Evolutionary conservation across 2,113 vertebrate genomes (phyloP), one percentile per base, ranked within the genome.

Genomic region (Platichthys stellatus): DNA sequence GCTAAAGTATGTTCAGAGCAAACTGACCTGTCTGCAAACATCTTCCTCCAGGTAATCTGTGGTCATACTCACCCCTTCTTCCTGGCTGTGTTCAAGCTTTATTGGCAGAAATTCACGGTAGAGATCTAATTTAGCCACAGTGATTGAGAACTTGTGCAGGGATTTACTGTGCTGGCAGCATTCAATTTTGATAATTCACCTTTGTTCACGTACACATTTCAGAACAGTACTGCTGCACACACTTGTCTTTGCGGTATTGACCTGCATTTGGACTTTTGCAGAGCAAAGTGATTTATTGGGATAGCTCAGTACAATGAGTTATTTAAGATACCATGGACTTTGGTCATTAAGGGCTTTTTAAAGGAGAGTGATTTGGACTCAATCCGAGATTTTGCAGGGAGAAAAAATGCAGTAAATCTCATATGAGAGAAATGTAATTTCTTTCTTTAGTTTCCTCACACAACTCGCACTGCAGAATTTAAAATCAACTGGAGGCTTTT

Each of bases 1-100:
- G 23, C 23, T 24, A 14, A 6, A 31, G 35, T 10, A 38, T 38
- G 35, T 38, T 38, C 47, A 51, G 47, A 5, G 18, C 15, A 51
- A 18, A 2, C 47, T 47, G 15, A 23, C 54, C 1, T 24, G 21
- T 24, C 20, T 15, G n/a, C 21, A 10, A 63, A 38, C 20, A 54
- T 65, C 28, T 21, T 53, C 31, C 57, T 61, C 4, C 14, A 26
- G 14, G 31, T 72, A 63, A 20, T 35, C n/a, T 62, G 40, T 53
- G 63, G 38, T 65, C 49, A 23, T 13, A 47, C 15, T 76, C 40
- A 47, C 56, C 49, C 56, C 49, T 20, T 51, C 71, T 66, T 35
- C 17, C 40, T 40, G 63, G 51, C 51, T 54, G 51, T 20, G 6
- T 8, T 54, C 49, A 51, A 51, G 51, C 51, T 10, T 9, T n/a